These are phyloP conservation scores for Andrena bicolor DNA, from an alignment of 2,888 invertebrate species.

Conservation along the genomic window DNA sequence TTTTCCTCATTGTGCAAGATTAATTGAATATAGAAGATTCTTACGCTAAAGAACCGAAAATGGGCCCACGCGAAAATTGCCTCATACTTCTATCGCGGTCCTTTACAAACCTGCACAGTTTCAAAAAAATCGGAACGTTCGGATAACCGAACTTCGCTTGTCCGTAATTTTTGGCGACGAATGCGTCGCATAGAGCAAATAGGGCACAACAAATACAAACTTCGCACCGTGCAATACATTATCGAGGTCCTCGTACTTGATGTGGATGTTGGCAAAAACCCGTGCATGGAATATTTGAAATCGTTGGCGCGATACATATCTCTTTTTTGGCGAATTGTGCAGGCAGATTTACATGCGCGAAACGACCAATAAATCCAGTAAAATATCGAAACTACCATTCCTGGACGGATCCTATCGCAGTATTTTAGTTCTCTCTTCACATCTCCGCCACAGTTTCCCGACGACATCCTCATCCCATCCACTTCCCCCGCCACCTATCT, in stretches of 20 bases:
- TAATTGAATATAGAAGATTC: too few relatives aligned
- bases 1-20: too few relatives aligned
- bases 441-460: slow-evolving; percentile 11
- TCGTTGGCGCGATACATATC: slow-evolving; percentile 46
- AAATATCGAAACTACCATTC: slow-evolving; percentile 65
- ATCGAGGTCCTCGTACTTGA: slow-evolving; percentile 5
- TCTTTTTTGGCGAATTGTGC: slow-evolving; percentile 52
- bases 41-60: too few relatives aligned
- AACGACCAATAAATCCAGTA: slow-evolving; percentile 71
- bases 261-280: slow-evolving; percentile 19
- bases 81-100: too few relatives aligned
- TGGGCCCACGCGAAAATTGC: too few relatives aligned
- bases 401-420: slow-evolving; percentile 38
- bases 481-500: slow-evolving; percentile 5
- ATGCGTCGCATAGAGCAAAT: slow-evolving; percentile 8
- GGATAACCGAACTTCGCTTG: not conserved
- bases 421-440: slow-evolving; percentile 42
- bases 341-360: slow-evolving; percentile 67
- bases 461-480: too few relatives aligned
- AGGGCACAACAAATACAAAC: slow-evolving; percentile 1
- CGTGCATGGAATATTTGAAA: slow-evolving; percentile 62
- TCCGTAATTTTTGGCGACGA: not conserved
- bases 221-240: slow-evolving; percentile 27
- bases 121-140: too few relatives aligned
- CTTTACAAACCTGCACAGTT: too few relatives aligned